Base-by-base conservation (phyloP, 1,140 invertebrate genomes). In the Rhyzopertha dominica region DNA sequence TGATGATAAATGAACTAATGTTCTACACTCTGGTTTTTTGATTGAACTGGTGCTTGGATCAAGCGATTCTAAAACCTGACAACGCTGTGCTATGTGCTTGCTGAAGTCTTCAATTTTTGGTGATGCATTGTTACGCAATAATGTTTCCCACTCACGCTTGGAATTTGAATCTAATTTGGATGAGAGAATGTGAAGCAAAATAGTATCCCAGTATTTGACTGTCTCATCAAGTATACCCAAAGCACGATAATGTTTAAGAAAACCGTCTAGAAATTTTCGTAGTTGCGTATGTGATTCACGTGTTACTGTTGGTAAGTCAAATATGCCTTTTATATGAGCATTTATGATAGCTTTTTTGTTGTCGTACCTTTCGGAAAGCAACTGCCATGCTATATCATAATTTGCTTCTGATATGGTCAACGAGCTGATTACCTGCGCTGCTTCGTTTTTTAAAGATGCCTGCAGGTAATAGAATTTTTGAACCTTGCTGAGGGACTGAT, bases 391-490 rank as follows among this genome's bases (percentile, higher is more conserved):
- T 10, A 58, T 41, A 0, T 30, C 9, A 48, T 62, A 68, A 53
- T 66, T 65, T 5, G 25, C 32, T 1, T 50, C 41, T 0, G 55
- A 43, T 9, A 56, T 49, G 19, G 53, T 49, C 10, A 65, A 23
- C 3, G 57, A 51, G 0, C 51, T 24, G 8, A 63, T 53, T 1
- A 59, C 5, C 23, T 48, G 31, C 0, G 20, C 8, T 0, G 61
- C 53, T 26, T 56, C 49, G 9, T 51, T 53, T 18, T 53, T 54
- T n/a, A 61, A 37, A 20, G 38, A 54, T 9, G 55, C 43, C 29
- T 37, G 43, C 25, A 60, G 40, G 49, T 63, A 60, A 41, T 61
- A 46, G 18, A 60, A 50, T 37, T 60, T 63, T 52, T 63, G 40
- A n/a, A n/a, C n/a, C n/a, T n/a, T n/a, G n/a, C n/a, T n/a, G n/a